Evolutionary conservation across 2,797 vertebrate species (phyloP).

Genomic region (Onychomys torridus): DNA sequence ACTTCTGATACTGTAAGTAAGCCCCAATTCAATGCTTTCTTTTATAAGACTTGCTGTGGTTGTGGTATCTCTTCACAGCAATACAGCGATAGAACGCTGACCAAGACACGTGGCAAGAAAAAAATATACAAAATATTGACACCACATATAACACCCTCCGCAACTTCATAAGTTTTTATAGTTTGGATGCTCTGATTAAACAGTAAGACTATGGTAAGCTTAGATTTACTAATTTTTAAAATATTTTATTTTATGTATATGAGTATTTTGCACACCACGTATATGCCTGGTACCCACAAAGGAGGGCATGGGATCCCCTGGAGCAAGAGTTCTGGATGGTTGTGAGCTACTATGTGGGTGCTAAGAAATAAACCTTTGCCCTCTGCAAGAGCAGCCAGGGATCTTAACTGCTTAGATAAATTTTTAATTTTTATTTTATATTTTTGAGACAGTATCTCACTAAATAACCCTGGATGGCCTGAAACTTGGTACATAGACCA

Average conservation of each 20-base stretch:
- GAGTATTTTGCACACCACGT: too few species aligned
- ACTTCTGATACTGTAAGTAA: background rate
- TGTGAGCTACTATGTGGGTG: background rate
- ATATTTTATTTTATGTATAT: background rate
- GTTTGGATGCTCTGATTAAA: slow-evolving; percentile 19
- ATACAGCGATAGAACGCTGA: background rate
- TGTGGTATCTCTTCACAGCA: background rate
- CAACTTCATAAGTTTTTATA: background rate
- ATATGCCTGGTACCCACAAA: too few species aligned
- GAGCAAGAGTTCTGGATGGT: background rate
- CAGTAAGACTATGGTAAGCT: background rate
- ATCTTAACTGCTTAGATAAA: background rate
- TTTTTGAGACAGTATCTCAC: background rate
- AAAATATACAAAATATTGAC: background rate
- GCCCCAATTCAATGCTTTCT: background rate
- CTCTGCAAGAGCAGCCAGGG: background rate
- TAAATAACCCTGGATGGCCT: background rate
- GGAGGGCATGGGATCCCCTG: background rate
- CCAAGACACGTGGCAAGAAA: background rate
- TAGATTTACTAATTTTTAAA: too few species aligned
- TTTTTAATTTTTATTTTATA: background rate
- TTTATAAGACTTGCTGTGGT: background rate
- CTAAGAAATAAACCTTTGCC: background rate
- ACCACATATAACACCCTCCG: too few species aligned
- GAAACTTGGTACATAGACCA: background rate